These are phyloP conservation scores for Diloba caeruleocephala DNA, from an alignment of 2,888 invertebrate species.

Conservation along the genomic window DNA sequence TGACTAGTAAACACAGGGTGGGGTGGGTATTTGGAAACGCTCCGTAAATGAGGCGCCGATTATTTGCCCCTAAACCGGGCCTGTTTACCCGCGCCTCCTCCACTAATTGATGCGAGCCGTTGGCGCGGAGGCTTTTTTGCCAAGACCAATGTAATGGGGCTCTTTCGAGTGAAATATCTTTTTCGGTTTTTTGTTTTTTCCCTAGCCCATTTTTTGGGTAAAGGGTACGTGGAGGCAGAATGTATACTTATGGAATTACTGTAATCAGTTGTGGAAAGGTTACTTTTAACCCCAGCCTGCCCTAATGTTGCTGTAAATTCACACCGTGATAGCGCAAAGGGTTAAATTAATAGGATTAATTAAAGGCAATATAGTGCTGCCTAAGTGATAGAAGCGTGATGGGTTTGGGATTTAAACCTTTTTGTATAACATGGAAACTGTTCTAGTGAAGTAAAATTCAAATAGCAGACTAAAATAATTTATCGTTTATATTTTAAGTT, in stretches of 20 bases:
- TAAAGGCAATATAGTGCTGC: conserved; percentile 47
- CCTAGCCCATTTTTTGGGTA: conserved; percentile 52
- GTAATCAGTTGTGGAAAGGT: conserved; percentile 59
- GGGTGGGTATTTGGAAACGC: conserved; percentile 61
- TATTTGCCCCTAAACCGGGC: conserved; percentile 75
- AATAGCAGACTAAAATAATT: too few relatives aligned
- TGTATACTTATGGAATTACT: conserved; percentile 56
- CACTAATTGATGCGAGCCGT: conserved; percentile 80
- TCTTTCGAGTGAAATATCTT: conserved; percentile 81
- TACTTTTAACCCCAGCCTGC: conserved; percentile 46
- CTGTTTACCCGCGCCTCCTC: conserved; percentile 75
- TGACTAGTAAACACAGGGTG: conserved; percentile 80
- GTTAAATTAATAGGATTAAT: conserved; percentile 57
- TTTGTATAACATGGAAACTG: conserved; percentile 4
- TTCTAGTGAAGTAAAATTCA: too few relatives aligned
- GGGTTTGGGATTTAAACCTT: conserved; percentile 5
- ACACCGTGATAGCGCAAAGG: conserved; percentile 40
- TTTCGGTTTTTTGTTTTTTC: conserved; percentile 67
- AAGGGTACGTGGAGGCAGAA: conserved; percentile 42
- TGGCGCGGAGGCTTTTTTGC: conserved; percentile 69
- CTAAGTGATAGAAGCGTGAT: conserved; percentile 31
- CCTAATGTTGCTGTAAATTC: conserved; percentile 47
- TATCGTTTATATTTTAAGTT: too few relatives aligned
- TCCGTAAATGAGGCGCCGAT: conserved; percentile 78
- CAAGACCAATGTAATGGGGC: conserved; percentile 78